Conservation (phyloP, 2,113 vertebrate species). For the Aleadryas rufinucha region DNA sequence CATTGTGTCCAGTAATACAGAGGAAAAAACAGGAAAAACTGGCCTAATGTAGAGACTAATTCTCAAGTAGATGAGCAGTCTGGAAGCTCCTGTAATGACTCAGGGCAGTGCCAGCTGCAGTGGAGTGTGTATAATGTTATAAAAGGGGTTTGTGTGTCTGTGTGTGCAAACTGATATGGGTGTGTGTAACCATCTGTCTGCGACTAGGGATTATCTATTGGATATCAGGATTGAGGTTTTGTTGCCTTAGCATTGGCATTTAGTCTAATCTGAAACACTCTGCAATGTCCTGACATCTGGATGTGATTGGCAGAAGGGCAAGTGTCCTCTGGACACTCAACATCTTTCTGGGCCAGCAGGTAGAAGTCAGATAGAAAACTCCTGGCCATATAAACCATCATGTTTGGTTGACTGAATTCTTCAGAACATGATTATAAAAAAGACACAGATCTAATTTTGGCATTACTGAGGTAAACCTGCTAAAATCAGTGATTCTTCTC, state of each 20-base stretch:
- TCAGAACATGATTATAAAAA: neutral
- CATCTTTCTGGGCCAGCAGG: neutral
- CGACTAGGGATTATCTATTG: too few species aligned
- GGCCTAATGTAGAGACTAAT: neutral
- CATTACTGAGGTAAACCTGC: neutral
- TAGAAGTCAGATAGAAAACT: neutral
- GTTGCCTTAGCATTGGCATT: neutral
- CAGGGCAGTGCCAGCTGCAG: neutral
- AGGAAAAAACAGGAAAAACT: neutral
- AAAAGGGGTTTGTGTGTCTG: neutral
- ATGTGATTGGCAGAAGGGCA: neutral
- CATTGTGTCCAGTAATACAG: neutral
- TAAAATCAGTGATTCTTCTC: neutral
- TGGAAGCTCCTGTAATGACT: neutral
- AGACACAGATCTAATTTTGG: neutral
- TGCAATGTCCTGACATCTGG: neutral
- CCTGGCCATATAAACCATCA: neutral
- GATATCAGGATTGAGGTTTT: neutral
- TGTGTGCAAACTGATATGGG: neutral
- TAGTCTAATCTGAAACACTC: neutral
- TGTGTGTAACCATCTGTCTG: rapidly evolving
- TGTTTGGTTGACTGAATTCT: neutral
- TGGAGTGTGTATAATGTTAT: neutral
- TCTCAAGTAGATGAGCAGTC: neutral
- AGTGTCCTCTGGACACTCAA: neutral